Base-by-base conservation (phyloP, 1,140 invertebrate species). In the Habropoda laboriosa region DNA sequence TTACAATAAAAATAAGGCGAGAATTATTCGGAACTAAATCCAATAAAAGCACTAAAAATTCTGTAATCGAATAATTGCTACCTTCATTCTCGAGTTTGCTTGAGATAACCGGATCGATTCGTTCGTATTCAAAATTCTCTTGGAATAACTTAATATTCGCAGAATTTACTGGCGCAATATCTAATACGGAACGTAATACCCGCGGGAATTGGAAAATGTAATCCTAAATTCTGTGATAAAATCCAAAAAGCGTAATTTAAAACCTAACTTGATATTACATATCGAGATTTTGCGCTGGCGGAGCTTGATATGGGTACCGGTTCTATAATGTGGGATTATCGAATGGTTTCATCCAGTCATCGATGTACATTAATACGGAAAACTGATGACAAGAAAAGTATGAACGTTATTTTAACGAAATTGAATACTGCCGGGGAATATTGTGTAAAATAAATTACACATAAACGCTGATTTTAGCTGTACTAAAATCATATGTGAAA, bases 221-320 rank as follows among this genome's bases (percentile, higher is more conserved):
- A 80, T 75, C 71, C 51, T 57, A 75, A 80, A 80, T 80, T 80
- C 49, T 13, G 40, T 47, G 71, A 75, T 47, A 32, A 35, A 77
- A 68, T 77, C 64, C 51, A 68, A 70, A 70, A 70, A 70, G 53
- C 64, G 64, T 58, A 72, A 78, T 78, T 72, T 58, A 51, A 78
- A 71, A 71, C 35, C 42, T 61, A 71, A 72, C 47, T 45, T 42
- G 27, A 72, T 78, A 78, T 78, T 78, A 61, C 76, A 24, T 49
- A 24, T 12, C 47, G 57, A 67, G 68, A 72, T 61, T 71, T 78
- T 49, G 32, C 13, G 45, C 38, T 60, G 30, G 35, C 67, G 24
- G 24, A 21, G 24, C 18, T 61, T 35, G 76, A 72, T 72, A 78
- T 53, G 74, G 40, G n/a, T 13, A 24, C 21, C 35, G 35, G 55